Conservation (phyloP, 1,140 invertebrate genomes). For the Limonius californicus region DNA sequence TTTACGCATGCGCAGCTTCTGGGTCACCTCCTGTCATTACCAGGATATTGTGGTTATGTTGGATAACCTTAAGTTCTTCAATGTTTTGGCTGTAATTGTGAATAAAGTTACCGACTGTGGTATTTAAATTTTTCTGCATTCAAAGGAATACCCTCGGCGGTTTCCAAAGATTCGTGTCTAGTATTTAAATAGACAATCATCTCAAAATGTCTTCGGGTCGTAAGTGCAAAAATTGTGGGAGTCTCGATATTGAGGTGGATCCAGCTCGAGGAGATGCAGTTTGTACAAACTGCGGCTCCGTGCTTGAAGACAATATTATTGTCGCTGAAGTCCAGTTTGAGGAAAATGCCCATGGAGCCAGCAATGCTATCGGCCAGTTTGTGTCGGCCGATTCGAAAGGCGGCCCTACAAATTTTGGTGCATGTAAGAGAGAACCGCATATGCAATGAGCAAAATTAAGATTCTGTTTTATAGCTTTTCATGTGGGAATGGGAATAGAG, state of each 20-base stretch:
- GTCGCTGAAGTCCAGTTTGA: constrained; percentile 95
- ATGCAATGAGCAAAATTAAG: constrained; percentile 3
- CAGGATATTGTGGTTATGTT: too few species aligned
- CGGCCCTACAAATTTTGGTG: constrained; percentile 70
- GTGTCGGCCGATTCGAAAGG: constrained; percentile 85
- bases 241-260: constrained; percentile 92
- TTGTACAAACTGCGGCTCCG: constrained; percentile 93
- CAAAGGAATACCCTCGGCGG: too few species aligned
- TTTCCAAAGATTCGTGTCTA: too few species aligned
- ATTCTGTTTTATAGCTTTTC: too few species aligned
- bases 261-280: constrained; percentile 90
- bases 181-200: too few species aligned
- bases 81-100: too few species aligned
- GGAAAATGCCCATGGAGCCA: constrained; percentile 84
- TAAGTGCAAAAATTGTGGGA: constrained; percentile 89
- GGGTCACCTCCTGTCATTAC: too few species aligned
- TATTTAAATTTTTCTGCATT: too few species aligned
- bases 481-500: constrained; percentile 77
- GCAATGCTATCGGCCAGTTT: constrained; percentile 87
- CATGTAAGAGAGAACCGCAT: too few species aligned
- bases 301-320: constrained; percentile 93
- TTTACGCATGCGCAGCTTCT: too few species aligned
- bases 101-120: too few species aligned
- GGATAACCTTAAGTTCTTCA: too few species aligned
- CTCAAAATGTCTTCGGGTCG: constrained; percentile 52